phyloP scores from a whole-genome alignment of 2,888 invertebrate species.

The Pterobdella sp. region DNA sequence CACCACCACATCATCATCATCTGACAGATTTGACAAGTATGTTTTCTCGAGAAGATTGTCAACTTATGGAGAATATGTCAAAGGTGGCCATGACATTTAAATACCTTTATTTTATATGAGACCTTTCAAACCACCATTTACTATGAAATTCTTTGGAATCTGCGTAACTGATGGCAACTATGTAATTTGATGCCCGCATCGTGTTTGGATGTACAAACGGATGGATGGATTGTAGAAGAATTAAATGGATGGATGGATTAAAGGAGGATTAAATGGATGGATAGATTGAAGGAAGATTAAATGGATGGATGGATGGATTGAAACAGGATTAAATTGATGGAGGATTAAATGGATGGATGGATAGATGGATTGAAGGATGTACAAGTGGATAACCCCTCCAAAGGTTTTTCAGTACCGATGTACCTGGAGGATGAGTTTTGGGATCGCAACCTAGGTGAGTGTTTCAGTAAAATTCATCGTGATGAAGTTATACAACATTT shows the following conservation, averaged over 20 bases:
- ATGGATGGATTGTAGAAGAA: neutral
- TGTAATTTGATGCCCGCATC: too few relatives aligned
- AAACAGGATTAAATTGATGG: neutral
- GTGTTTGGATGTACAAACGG: neutral
- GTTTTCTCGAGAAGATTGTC: conserved; percentile 29
- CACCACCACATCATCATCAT: neutral
- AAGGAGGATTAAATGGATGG: neutral
- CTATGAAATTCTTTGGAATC: too few relatives aligned
- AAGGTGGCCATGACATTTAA: too few relatives aligned
- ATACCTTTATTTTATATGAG: too few relatives aligned
- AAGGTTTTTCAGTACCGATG: conserved; percentile 36
- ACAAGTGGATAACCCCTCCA: neutral
- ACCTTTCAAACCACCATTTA: too few relatives aligned
- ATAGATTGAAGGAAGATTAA: neutral
- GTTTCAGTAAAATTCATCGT: too few relatives aligned
- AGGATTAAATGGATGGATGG: neutral
- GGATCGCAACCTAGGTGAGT: conserved; percentile 33
- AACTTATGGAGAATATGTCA: conserved; percentile 31
- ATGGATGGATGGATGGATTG: neutral
- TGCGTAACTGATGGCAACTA: too few relatives aligned
- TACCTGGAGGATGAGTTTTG: conserved; percentile 36
- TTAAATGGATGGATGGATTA: neutral
- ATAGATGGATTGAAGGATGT: neutral
- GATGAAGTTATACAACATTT: too few relatives aligned
- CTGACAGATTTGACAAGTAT: conserved; percentile 27